Base-by-base conservation (phyloP, 2,797 vertebrate species). In the Sebastes steindachneri region DNA sequence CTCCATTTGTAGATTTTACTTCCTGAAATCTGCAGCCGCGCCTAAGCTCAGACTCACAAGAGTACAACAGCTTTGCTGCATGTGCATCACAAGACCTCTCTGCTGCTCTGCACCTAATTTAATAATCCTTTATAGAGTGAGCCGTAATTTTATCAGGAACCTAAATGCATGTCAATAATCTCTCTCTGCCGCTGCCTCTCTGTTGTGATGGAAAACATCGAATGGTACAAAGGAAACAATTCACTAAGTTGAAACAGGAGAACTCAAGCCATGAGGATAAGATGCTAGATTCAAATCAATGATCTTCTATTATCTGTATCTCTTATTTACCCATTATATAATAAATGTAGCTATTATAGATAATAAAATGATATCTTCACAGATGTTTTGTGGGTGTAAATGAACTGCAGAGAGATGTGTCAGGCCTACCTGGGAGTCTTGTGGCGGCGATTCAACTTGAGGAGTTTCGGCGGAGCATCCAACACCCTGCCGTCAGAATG, bases 11-110 rank as follows among this genome's bases (percentile, higher is more conserved):
- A 88, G 88, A 72, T 62, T 65, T 82, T 23, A 93, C 93, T 94
- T 94, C 94, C 94, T 95, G 89, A 95, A 93, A 93, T 83, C 75
- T 90, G 88, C 82, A 93, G 93, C 93, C 87, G 87, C 89, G 75
- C 88, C 92, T 94, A 51, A 88, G 59, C 89, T 82, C 79, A 54
- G 84, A 79, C 78, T 85, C 58, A 33, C 9, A 79, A 29, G 68
- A 59, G 5, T 31, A 10, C 28, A 55, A 63, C 63, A 54, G 73
- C 76, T 80, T 41, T 76, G 86, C 83, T 87, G 77, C 83, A 86
- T 89, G 88, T 81, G 89, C 87, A 94, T 95, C 93, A 92, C 90
- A 91, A 93, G 94, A 93, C 89, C 80, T 73, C 82, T 81, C 57
- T 35, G 73, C 85, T 75, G 73, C 65, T 75, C 78, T 77, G 79